A percentile compares a stretch with the other conserved stretches of the same genome.
These are phyloP conservation scores for Sthenelais limicola DNA, from an alignment of 2,888 invertebrate genomes.

Conservation along the genomic window DNA sequence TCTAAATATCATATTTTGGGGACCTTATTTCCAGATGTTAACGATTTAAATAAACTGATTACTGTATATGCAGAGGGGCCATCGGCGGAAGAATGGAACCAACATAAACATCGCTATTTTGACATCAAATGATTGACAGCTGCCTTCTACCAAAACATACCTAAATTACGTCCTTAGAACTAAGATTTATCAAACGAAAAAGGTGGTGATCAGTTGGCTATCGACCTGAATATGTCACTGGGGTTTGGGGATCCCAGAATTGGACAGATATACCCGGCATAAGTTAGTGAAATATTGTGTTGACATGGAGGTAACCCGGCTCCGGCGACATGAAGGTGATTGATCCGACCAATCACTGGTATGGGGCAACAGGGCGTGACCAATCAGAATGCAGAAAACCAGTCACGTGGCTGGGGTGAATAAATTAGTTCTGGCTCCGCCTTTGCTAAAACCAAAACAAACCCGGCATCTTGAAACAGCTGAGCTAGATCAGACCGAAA, in stretches of 20 bases:
- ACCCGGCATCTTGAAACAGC: constrained; percentile 59
- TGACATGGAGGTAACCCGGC: constrained; percentile 22
- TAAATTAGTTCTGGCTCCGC: constrained; percentile 59
- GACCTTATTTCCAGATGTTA: no score
- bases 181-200: no score
- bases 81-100: constrained; percentile 38
- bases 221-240: no score
- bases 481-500: constrained; percentile 41
- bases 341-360: constrained; percentile 53
- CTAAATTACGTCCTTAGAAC: constrained; percentile 38
- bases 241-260: no score
- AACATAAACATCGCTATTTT: constrained; percentile 43
- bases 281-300: background rate
- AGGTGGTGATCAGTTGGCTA: no score
- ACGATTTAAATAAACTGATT: no score
- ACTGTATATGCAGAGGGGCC: no score
- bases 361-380: constrained; percentile 52
- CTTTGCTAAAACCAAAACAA: constrained; percentile 68
- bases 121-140: constrained; percentile 44
- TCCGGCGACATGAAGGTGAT: constrained; percentile 22
- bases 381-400: constrained; percentile 49
- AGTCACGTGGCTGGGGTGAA: constrained; percentile 67
- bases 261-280: background rate
- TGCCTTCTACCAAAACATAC: constrained; percentile 43
- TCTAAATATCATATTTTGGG: no score